Evolutionary conservation across 2,888 invertebrate species (phyloP), one percentile per base, ranked within the genome.

Genomic region (Mesochorus sp.): DNA sequence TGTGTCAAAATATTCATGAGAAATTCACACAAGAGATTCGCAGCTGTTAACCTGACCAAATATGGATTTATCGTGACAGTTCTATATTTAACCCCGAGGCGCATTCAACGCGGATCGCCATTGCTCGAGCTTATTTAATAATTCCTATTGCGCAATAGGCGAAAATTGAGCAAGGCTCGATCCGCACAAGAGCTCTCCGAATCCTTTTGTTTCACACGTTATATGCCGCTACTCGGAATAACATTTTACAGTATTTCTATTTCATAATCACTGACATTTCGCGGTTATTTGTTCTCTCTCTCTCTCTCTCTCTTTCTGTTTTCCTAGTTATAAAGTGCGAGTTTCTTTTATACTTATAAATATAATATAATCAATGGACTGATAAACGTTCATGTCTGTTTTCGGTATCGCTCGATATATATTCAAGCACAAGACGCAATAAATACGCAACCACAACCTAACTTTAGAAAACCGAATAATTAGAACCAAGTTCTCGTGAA

Each of bases 341-440:
- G 5, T 12, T 51, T 28, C 6, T 37, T 2, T 5, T 57, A 8
- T 28, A 10, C 21, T 10, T 44, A 44, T 44, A 62, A 34, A 68
- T 57, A 66, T 28, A 37, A 28, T 21, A 28, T 31, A 49, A 73
- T 24, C 19, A 70, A 24, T 24, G 17, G 47, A 73, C 28, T 66
- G 55, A 44, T 42, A 55, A 62, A 53, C 62, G 44, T 64, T 31
- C 26, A 4, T 42, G 42, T 44, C 39, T 10, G 2, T 37, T 42
- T 55, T 21, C 10, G 42, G 21, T 0, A 24, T 39, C 21, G 39
- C 31, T n/a, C n/a, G n/a, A n/a, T n/a, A n/a, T n/a, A n/a, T n/a
- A n/a, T n/a, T n/a, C n/a, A n/a, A 6, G 6, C 3, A 39, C 8
- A 39, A 24, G 24, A 6, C 26, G 6, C 8, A 12, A 19, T 28